These are phyloP conservation scores for Drosophila fuyamai DNA, from an alignment of 1,140 invertebrate species.

Conservation along the genomic window DNA sequence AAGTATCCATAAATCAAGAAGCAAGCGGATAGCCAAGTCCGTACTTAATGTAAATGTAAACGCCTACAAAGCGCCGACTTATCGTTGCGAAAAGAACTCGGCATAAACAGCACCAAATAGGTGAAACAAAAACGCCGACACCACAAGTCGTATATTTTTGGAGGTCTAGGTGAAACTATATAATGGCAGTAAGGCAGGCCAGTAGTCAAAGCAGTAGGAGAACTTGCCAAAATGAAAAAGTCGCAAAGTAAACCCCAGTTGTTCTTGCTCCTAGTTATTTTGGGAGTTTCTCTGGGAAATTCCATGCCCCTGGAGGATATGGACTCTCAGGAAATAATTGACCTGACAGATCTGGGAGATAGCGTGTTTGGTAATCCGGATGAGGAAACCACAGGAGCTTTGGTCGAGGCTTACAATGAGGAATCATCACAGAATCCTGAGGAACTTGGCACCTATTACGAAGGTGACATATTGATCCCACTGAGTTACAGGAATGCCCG, in stretches of 20 bases:
- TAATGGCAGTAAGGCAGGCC: slow-evolving; percentile 10
- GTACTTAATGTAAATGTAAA: slow-evolving; percentile 61
- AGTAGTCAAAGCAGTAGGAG: slow-evolving; percentile 20
- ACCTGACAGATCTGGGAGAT: slow-evolving; percentile 85
- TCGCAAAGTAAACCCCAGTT: slow-evolving; percentile 7
- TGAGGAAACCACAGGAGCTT: slow-evolving; percentile 85
- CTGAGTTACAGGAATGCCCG: slow-evolving; percentile 85
- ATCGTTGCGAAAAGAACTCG: slow-evolving; percentile 31
- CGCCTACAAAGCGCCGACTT: slow-evolving; percentile 38
- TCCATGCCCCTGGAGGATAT: slow-evolving; percentile 29
- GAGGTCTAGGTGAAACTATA: slow-evolving; percentile 71
- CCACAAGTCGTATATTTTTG: slow-evolving; percentile 43
- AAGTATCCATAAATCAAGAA: slow-evolving; percentile 57
- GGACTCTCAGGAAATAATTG: slow-evolving; percentile 79
- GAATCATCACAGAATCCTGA: slow-evolving; percentile 89
- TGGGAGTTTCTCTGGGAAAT: background rate
- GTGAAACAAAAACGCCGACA: slow-evolving; percentile 31
- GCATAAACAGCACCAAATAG: slow-evolving; percentile 22
- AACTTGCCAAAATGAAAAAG: slow-evolving; percentile 48
- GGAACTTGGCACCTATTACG: slow-evolving; percentile 89
- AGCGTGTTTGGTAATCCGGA: slow-evolving; percentile 86
- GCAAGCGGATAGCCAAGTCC: slow-evolving; percentile 38
- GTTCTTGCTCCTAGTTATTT: slow-evolving; percentile 18
- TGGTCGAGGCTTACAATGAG: slow-evolving; percentile 88
- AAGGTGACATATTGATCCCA: slow-evolving; percentile 89